phyloP scores from a whole-genome alignment of 2,888 invertebrate species.

The Drosophila rellima region DNA sequence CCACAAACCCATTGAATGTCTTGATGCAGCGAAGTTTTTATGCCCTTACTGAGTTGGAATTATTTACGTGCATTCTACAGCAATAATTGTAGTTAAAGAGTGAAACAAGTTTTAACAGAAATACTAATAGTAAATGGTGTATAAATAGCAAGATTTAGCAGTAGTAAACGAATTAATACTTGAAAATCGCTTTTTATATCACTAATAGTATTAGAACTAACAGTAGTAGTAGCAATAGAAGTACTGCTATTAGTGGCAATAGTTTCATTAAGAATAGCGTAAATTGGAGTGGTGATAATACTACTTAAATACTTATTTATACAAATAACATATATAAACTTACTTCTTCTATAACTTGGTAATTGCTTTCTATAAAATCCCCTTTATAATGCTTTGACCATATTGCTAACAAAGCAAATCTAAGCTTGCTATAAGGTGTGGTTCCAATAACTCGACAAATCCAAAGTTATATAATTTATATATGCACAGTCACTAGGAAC shows the following conservation, averaged over 20 bases:
- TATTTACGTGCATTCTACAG: neutral
- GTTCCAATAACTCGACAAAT: neutral
- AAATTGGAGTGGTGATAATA: neutral
- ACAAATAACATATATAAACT: neutral
- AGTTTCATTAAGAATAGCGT: neutral
- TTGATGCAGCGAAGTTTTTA: neutral
- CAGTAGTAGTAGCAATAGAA: neutral
- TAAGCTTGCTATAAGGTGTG: constrained; percentile 1
- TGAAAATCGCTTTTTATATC: too few relatives aligned
- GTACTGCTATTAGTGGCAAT: neutral
- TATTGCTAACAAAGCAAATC: neutral
- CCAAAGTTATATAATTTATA: too few relatives aligned
- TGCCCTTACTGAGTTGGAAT: constrained; percentile 19
- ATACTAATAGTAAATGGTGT: neutral
- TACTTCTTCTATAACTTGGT: neutral
- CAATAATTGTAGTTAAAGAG: neutral
- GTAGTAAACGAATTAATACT: too few relatives aligned
- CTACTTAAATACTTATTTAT: neutral
- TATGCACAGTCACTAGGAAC: too few relatives aligned
- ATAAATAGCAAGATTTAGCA: neutral
- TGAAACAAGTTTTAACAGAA: neutral
- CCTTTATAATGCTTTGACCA: neutral
- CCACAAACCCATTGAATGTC: constrained; percentile 21
- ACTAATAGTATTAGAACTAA: neutral
- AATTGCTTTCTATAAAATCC: neutral